A percentile compares a stretch with the other conserved stretches of the same genome.
phyloP scores from a whole-genome alignment of 1,140 invertebrate species.

The Uloborus diversus region DNA sequence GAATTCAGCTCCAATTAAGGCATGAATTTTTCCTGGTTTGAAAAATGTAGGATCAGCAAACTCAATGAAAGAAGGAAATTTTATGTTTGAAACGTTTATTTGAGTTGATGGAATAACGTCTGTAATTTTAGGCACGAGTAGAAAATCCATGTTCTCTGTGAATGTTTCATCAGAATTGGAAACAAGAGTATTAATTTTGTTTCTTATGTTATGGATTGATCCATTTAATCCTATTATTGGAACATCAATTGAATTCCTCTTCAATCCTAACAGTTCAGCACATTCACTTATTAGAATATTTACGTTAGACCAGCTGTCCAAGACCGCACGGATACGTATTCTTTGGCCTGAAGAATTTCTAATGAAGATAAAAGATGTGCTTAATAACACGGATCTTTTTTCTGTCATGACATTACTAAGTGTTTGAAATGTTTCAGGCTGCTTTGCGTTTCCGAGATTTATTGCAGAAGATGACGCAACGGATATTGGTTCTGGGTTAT shows the following conservation, averaged over 20 bases:
- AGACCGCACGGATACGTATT: background rate
- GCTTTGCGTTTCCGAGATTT: no score
- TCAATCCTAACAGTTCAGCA: background rate
- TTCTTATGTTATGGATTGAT: background rate
- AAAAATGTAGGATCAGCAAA: background rate
- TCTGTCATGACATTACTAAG: background rate
- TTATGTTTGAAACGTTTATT: background rate
- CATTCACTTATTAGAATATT: background rate
- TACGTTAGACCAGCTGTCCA: background rate
- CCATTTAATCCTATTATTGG: background rate
- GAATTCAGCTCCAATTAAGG: background rate
- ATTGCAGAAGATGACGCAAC: no score
- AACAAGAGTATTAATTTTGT: background rate
- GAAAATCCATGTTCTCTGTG: background rate
- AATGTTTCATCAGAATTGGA: background rate
- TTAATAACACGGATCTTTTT: background rate
- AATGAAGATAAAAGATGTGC: background rate
- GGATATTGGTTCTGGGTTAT: no score
- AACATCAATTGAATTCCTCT: background rate
- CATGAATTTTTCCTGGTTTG: slow-evolving; percentile 4
- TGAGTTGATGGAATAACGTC: background rate
- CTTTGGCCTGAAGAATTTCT: background rate
- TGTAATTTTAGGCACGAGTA: background rate
- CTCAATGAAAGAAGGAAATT: background rate
- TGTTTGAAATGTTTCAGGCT: background rate